Evolutionary conservation across 2,797 vertebrate genomes (phyloP).

Genomic region (Acridotheres tristis): DNA sequence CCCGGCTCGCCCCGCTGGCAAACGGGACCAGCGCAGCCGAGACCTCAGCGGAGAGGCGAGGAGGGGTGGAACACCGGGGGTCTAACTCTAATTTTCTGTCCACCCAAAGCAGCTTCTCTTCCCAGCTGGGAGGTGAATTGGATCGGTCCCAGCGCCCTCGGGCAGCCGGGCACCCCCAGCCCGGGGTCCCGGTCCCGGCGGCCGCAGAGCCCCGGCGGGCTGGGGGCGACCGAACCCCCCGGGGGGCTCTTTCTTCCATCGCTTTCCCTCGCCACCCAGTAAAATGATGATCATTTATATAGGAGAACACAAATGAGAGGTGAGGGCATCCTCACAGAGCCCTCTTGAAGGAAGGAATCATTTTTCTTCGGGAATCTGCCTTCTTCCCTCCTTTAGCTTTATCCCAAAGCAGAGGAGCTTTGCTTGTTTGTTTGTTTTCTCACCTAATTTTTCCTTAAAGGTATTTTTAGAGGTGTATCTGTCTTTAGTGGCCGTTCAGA

Average conservation of each 20-base stretch:
- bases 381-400: neutral
- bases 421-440: neutral
- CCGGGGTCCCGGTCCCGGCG: no score
- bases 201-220: no score
- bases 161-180: no score
- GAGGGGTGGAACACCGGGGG: accelerated
- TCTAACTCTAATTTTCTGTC: neutral
- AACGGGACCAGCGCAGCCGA: neutral
- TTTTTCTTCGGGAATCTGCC: neutral
- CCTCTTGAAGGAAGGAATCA: neutral
- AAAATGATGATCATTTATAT: neutral
- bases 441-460: neutral
- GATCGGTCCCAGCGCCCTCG: neutral
- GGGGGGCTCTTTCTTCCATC: accelerated
- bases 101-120: neutral
- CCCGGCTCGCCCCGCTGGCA: accelerated
- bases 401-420: neutral
- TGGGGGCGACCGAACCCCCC: accelerated
- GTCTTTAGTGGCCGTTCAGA: neutral
- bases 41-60: accelerated
- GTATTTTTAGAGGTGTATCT: neutral
- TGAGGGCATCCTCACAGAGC: neutral
- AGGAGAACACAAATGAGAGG: accelerated
- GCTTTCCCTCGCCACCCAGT: accelerated
- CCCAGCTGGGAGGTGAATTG: neutral